Conservation (phyloP, 2,113 vertebrate species). For the Ailuropoda melanoleuca region DNA sequence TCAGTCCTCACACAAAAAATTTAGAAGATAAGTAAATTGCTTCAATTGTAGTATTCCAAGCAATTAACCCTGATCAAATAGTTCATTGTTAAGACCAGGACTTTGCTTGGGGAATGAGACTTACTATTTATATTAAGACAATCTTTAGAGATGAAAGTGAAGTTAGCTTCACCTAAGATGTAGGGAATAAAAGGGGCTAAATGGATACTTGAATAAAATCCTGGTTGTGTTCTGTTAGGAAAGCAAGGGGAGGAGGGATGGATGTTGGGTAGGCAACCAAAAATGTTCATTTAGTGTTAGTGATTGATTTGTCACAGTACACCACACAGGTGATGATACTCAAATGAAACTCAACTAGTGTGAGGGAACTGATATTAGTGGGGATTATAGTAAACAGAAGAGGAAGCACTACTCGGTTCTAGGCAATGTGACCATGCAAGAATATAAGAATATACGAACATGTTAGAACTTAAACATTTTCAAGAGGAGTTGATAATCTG, state of each 20-base stretch:
- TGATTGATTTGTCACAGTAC: not conserved
- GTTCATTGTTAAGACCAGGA: not conserved
- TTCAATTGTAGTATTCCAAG: not conserved
- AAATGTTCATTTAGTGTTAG: not conserved
- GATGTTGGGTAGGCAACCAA: not conserved
- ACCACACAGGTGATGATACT: not conserved
- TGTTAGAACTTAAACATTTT: not conserved
- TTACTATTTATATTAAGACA: not conserved
- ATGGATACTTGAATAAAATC: not conserved
- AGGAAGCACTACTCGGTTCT: not conserved
- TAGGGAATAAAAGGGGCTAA: not conserved
- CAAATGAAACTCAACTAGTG: not conserved
- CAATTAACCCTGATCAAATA: not conserved
- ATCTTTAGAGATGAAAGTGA: not conserved
- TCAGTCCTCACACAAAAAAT: not conserved
- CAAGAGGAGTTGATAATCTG: not conserved
- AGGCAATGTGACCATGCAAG: not conserved
- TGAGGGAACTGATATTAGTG: not conserved
- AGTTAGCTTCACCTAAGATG: not conserved
- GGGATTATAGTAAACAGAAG: not conserved
- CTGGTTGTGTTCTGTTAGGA: not conserved
- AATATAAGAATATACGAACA: not conserved
- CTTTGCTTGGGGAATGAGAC: not conserved
- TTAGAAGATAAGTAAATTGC: not conserved
- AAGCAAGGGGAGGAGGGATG: not conserved